Base-by-base conservation (phyloP, 2,888 invertebrate genomes). In the Sepioteuthis lessoniana region DNA sequence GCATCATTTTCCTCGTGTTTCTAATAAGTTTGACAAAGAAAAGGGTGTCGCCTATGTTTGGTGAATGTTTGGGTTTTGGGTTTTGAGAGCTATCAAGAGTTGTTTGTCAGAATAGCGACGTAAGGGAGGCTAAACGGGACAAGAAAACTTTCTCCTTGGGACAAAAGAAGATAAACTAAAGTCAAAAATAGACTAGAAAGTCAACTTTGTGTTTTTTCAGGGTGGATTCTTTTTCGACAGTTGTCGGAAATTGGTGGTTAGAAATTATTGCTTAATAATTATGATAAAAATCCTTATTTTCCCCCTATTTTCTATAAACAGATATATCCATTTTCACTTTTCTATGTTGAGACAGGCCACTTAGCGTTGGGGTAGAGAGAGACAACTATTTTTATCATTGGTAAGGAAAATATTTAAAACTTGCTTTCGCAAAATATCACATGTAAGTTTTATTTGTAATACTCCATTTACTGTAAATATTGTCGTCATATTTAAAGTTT, bases 121-220 rank as follows among this genome's bases (percentile, higher is more conserved):
- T n/a, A 19, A n/a, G 25, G 76, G 19, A 76, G 76, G n/a, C n/a
- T 35, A 76, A 76, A 76, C 16, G 16, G n/a, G n/a, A n/a, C 3
- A 10, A 76, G n/a, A n/a, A 35, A 16, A 76, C n/a, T 1, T n/a
- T 4, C n/a, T n/a, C 76, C 13, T 76, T 35, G n/a, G 35, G 7
- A 8, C 1, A 42, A 13, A 35, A 76, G 2, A 76, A 16, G 1
- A 16, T n/a, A 76, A n/a, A 76, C n/a, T 76, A 13, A 35, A 76
- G n/a, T 76, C n/a, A 76, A 76, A 76, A 76, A 76, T 76, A 76
- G n/a, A n/a, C n/a, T 76, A 25, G 76, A 76, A 76, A 76, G n/a
- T 76, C 76, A 76, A 60, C 25, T 21, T n/a, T n/a, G n/a, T 76
- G 76, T 76, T 76, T 76, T 35, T n/a, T 21, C 28, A 55, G 5